Conservation (phyloP, 2,113 vertebrate species). For the Phodopus roborovskii region DNA sequence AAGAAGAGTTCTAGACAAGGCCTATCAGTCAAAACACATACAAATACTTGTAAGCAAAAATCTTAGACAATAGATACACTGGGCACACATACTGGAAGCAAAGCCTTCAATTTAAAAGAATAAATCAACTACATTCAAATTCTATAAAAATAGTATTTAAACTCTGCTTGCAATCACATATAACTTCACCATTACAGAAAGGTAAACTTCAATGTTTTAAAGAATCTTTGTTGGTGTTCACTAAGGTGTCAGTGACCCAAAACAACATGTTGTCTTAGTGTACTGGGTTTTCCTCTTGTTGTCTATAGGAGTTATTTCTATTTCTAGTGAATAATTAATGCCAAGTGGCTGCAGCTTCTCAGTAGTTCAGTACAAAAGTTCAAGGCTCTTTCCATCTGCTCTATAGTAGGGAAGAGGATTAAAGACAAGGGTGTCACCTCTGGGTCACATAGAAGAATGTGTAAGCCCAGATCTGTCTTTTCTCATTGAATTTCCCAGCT, state of each 20-base stretch:
- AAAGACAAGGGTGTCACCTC: background rate
- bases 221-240: background rate
- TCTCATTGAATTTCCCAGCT: background rate
- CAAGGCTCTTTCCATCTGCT: background rate
- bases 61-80: background rate
- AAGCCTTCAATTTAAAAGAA: background rate
- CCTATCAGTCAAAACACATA: background rate
- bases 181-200: background rate
- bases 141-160: constrained; percentile 16
- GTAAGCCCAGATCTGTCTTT: background rate
- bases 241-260: background rate
- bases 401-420: background rate
- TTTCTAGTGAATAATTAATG: constrained; percentile 41
- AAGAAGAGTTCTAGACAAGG: background rate
- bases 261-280: background rate
- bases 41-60: constrained; percentile 31
- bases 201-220: background rate
- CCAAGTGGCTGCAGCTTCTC: background rate
- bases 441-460: background rate
- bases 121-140: background rate
- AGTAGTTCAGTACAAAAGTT: background rate
- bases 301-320: background rate
- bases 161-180: background rate
- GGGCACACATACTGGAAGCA: background rate
- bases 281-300: background rate